Evolutionary conservation across 35 echinoderm and acorn worm genomes (phyloP).

Genomic region (Patiria miniata): DNA sequence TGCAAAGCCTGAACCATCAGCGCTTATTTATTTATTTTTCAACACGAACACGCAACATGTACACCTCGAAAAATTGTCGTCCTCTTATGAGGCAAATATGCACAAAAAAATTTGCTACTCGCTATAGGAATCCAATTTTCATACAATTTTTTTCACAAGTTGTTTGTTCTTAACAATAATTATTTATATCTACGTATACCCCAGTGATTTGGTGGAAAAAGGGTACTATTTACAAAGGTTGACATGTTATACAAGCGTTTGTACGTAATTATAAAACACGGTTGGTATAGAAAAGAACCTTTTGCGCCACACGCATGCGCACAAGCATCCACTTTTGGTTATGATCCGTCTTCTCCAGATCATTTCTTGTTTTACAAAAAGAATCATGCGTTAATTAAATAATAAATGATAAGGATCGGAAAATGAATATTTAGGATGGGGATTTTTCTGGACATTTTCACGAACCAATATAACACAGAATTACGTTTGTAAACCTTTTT

Average conservation of each 20-base stretch:
- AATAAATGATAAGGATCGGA: too few relatives aligned
- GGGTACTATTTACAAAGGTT: conserved; percentile 13
- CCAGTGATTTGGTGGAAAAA: conserved; percentile 28
- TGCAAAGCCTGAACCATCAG: conserved; percentile 20
- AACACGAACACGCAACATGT: conserved; percentile 19
- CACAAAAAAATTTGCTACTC: conserved; percentile 8
- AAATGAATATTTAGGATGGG: too few relatives aligned
- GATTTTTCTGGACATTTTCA: too few relatives aligned
- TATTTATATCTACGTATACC: conserved; percentile 28
- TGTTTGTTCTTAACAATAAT: conserved; percentile 15
- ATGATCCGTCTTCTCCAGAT: too few relatives aligned
- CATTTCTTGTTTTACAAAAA: too few relatives aligned
- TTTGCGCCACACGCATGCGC: conserved; percentile 2
- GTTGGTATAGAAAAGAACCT: background rate
- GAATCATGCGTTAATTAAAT: too few relatives aligned
- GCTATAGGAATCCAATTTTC: conserved; percentile 16
- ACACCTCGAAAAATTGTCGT: background rate
- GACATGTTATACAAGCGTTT: conserved; percentile 25
- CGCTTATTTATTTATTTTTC: background rate
- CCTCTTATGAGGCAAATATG: conserved; percentile 22
- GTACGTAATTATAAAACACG: conserved; percentile 12
- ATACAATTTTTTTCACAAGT: conserved; percentile 25
- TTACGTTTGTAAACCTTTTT: too few relatives aligned
- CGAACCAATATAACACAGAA: too few relatives aligned
- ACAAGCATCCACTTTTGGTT: too few relatives aligned